Evolutionary conservation across 2,888 invertebrate species (phyloP).

Genomic region (Ennomos fuscantarius): DNA sequence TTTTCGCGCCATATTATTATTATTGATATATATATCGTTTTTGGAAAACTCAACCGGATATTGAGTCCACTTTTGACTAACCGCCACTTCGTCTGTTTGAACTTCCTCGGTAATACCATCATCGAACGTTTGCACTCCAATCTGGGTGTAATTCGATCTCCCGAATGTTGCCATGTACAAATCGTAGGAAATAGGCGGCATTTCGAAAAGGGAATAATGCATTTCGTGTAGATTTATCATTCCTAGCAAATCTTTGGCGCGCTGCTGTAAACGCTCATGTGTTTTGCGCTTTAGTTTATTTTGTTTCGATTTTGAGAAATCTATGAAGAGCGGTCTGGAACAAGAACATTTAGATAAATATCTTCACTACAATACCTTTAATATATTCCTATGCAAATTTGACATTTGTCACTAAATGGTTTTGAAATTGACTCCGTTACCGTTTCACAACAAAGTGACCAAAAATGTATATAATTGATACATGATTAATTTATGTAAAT

Average conservation of each 20-base stretch:
- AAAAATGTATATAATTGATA: too few relatives aligned
- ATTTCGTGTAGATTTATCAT: conserved; percentile 78
- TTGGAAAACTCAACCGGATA: conserved; percentile 73
- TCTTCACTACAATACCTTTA: too few relatives aligned
- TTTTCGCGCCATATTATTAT: conserved; percentile 40
- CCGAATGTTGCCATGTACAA: conserved; percentile 77
- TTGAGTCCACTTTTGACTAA: conserved; percentile 73
- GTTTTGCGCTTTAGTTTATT: conserved; percentile 61
- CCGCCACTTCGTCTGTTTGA: conserved; percentile 70
- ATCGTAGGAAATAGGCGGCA: conserved; percentile 80
- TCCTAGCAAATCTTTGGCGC: conserved; percentile 71
- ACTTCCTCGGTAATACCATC: conserved; percentile 70
- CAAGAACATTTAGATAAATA: conserved; percentile 2
- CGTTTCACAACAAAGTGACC: too few relatives aligned
- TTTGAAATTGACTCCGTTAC: too few relatives aligned
- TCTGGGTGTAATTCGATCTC: conserved; percentile 69
- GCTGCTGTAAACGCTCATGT: conserved; percentile 60
- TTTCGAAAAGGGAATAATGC: conserved; percentile 73
- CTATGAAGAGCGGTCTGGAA: conserved; percentile 72
- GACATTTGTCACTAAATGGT: too few relatives aligned
- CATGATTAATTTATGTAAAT: too few relatives aligned
- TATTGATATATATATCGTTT: conserved; percentile 53
- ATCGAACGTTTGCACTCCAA: conserved; percentile 73
- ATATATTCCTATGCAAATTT: neutral
- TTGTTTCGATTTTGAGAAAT: conserved; percentile 70